These are phyloP conservation scores for Heliconius eleuchia DNA, from an alignment of 1,140 invertebrate genomes.

Conservation along the genomic window DNA sequence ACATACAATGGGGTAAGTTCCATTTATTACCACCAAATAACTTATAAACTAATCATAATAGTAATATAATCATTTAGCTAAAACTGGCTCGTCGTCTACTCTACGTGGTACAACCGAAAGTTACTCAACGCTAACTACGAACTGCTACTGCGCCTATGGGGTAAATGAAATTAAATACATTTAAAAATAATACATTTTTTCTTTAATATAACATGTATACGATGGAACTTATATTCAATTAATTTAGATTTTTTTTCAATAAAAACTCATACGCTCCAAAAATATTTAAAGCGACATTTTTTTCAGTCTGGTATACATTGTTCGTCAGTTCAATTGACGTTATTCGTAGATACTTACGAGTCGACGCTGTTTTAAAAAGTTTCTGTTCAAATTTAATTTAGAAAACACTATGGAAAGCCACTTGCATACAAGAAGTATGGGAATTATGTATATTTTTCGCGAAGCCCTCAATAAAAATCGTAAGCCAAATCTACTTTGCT, in stretches of 20 bases:
- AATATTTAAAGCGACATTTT: constrained; percentile 21
- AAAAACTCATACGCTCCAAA: constrained; percentile 23
- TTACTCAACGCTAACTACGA: constrained; percentile 1
- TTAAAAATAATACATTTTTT: background rate
- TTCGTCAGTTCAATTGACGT: constrained; percentile 27
- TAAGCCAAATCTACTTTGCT: constrained; percentile 52
- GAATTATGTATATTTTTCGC: constrained; percentile 26
- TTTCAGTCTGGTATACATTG: constrained; percentile 31
- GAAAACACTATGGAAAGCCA: constrained; percentile 47
- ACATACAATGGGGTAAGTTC: constrained; percentile 53
- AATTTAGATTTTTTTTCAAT: background rate
- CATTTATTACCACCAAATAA: constrained; percentile 70
- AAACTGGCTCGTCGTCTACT: constrained; percentile 62
- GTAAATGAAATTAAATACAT: background rate
- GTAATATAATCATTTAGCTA: constrained; percentile 53
- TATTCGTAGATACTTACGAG: constrained; percentile 3
- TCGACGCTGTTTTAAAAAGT: background rate
- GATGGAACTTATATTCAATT: background rate
- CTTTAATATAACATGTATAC: background rate
- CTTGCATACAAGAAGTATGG: constrained; percentile 40
- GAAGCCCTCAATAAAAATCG: constrained; percentile 44
- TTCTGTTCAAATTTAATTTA: background rate
- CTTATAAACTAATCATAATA: constrained; percentile 58
- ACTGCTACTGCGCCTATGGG: constrained; percentile 20
- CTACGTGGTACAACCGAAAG: constrained; percentile 44